Evolutionary conservation across 2,888 invertebrate species (phyloP).

Genomic region (Psococerastis gibbosa): DNA sequence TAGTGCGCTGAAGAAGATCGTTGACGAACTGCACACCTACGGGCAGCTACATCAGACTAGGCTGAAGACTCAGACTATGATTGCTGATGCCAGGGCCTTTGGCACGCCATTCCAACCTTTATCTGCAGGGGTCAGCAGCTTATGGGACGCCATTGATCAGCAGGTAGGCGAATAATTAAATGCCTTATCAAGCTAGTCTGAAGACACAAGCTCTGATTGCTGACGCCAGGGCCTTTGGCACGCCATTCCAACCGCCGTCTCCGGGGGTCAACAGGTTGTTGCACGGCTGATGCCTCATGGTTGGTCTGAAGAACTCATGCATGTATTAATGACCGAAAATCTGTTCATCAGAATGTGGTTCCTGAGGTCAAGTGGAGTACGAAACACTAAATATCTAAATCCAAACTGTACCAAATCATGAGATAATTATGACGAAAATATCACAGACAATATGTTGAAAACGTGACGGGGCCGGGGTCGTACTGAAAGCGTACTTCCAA

Average conservation of each 20-base stretch:
- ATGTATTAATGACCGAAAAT: too few relatives aligned
- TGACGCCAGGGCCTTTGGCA: conserved; percentile 15
- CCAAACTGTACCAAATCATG: too few relatives aligned
- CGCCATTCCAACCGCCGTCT: background rate
- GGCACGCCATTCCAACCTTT: background rate
- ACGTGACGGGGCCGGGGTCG: too few relatives aligned
- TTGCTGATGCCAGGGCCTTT: conserved; percentile 22
- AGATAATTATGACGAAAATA: too few relatives aligned
- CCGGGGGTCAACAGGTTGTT: background rate
- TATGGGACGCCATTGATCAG: background rate
- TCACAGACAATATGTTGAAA: too few relatives aligned
- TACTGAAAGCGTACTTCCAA: too few relatives aligned
- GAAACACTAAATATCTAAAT: too few relatives aligned
- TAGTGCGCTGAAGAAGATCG: conserved; percentile 39
- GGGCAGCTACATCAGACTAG: conserved; percentile 40
- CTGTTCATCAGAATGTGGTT: too few relatives aligned
- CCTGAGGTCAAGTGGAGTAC: too few relatives aligned
- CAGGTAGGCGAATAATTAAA: conserved; percentile 8
- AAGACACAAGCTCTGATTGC: conserved; percentile 35
- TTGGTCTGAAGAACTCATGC: too few relatives aligned
- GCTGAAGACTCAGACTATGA: conserved; percentile 36
- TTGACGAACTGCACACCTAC: conserved; percentile 41
- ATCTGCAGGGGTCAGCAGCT: background rate
- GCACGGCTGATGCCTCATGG: too few relatives aligned
- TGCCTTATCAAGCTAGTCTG: conserved; percentile 38